Evolutionary conservation across 2,888 invertebrate genomes (phyloP), one percentile per base, ranked within the genome.

Genomic region (Eupithecia tripunctaria): DNA sequence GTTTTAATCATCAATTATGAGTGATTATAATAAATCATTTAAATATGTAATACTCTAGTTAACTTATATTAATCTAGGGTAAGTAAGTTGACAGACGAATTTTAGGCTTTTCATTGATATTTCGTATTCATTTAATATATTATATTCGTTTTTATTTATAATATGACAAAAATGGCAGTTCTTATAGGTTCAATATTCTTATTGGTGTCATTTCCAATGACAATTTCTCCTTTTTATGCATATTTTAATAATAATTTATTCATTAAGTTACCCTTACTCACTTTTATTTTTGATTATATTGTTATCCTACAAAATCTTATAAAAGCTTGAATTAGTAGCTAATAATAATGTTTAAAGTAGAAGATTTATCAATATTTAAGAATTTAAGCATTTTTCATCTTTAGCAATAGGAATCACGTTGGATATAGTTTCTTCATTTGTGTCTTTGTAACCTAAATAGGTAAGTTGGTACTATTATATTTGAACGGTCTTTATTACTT

Each of bases 1-100:
- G 8, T 36, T 69, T 71, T 71, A 71, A 78, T 74, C 74, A 76
- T 68, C 82, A 80, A 84, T 82, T 82, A 80, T 83, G 82, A 84
- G 82, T 84, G 79, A 64, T 14, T 36, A 64, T 64, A 38, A 38
- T 38, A 41, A 36, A 14, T n/a, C 14, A 38, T 21, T 21, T 64
- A 21, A 36, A 21, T 21, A 15, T 21, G 5, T 32, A 36, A 36
- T 36, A 64, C 4, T 25, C 25, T 25, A 64, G 14, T 63, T 41
- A 38, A 18, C 29, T 64, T 36, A 63, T 62, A 62, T 32, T 12
- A 64, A 41, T 64, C 12, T 8, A n/a, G n/a, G 38, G 14, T 14
- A 21, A 27, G 0, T 18, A 29, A 27, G 18, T 18, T 60, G 18
- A 12, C 60, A 29, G 15, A 29, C 21, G 60, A 60, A 29, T 60